These are phyloP conservation scores for Acestrorhynchus altus DNA, from an alignment of 2,797 vertebrate species.

Conservation along the genomic window DNA sequence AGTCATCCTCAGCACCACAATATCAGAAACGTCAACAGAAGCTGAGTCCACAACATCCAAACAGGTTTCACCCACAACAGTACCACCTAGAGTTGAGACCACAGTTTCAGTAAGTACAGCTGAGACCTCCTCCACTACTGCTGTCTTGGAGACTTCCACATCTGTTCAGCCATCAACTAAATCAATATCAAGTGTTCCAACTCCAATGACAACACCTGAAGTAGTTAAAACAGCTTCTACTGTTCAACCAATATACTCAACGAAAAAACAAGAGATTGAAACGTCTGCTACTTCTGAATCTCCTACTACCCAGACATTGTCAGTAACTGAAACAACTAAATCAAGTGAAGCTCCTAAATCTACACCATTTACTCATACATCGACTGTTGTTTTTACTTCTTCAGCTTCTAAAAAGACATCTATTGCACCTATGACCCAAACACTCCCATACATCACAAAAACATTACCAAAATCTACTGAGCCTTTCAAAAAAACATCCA, in stretches of 20 bases:
- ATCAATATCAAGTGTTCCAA: background rate
- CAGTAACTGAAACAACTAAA: conserved; percentile 1
- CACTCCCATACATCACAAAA: conserved; percentile 40
- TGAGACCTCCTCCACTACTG: background rate
- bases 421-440: conserved; percentile 61
- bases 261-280: background rate
- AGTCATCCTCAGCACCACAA: background rate
- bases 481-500: background rate
- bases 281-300: background rate
- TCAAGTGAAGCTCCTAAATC: background rate
- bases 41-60: background rate
- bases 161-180: conserved; percentile 8
- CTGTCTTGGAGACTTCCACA: background rate
- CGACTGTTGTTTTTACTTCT: too few species aligned
- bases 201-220: too few species aligned
- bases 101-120: background rate
- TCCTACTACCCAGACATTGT: background rate
- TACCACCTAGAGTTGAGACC: background rate
- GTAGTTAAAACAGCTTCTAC: background rate
- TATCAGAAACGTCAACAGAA: background rate
- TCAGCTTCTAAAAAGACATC: conserved; percentile 5
- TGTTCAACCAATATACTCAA: too few species aligned
- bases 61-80: background rate
- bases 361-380: background rate
- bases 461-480: conserved; percentile 18